These are phyloP conservation scores for Channa striata DNA, from an alignment of 2,797 vertebrate genomes.

Conservation along the genomic window DNA sequence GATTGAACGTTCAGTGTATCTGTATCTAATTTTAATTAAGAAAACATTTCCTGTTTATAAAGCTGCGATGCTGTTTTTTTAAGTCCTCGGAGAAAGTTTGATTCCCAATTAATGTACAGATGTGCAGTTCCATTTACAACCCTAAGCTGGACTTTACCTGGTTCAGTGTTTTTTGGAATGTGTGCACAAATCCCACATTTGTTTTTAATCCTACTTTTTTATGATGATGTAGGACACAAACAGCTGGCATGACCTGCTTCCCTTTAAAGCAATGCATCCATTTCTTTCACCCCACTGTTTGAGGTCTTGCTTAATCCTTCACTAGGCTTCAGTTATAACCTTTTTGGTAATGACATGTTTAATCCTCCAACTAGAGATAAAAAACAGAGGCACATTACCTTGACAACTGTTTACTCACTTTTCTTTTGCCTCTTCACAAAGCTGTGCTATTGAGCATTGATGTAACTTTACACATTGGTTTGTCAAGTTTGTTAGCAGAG, in stretches of 20 bases:
- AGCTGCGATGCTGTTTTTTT: too few relatives aligned
- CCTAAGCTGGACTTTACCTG: neutral
- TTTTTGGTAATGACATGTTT: slow-evolving; percentile 82
- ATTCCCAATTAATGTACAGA: neutral
- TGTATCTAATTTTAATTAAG: too few relatives aligned
- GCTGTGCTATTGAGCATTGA: slow-evolving; percentile 49
- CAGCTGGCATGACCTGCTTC: slow-evolving; percentile 29
- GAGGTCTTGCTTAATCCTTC: slow-evolving; percentile 77
- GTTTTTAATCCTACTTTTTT: neutral
- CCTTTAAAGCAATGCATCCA: slow-evolving; percentile 33
- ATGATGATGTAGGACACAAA: slow-evolving; percentile 4
- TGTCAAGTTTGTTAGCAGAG: slow-evolving; percentile 12
- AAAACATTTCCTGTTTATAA: too few relatives aligned
- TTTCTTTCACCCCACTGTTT: slow-evolving; percentile 66
- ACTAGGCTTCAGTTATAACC: slow-evolving; percentile 73
- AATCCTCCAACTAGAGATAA: slow-evolving; percentile 78
- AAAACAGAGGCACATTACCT: slow-evolving; percentile 75
- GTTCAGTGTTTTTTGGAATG: neutral
- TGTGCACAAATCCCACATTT: neutral
- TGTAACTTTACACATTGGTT: slow-evolving; percentile 33
- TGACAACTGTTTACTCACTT: slow-evolving; percentile 74
- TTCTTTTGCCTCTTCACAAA: slow-evolving; percentile 57
- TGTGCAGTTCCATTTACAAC: neutral
- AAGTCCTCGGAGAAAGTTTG: neutral
- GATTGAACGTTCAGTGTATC: too few relatives aligned